Base-by-base conservation (phyloP, 1,140 invertebrate genomes). In the Elysia chlorotica region DNA sequence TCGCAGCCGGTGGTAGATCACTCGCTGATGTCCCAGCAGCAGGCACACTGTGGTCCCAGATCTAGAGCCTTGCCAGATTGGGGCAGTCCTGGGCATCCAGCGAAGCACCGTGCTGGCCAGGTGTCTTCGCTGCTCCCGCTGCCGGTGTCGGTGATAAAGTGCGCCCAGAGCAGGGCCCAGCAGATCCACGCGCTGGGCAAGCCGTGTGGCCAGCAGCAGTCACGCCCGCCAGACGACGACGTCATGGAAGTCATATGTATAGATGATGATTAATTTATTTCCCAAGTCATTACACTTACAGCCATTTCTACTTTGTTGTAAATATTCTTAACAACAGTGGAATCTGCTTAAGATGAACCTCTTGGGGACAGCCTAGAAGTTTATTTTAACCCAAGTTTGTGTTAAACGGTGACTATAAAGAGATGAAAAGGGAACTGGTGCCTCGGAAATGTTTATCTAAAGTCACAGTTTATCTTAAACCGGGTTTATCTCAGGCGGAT, bases 181-280 rank as follows among this genome's bases (percentile, higher is more conserved):
- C 4, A 28, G 14, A 35, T 17, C 17, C 25, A 59, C 56, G 6
- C 56, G 5, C 19, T 6, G 10, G 19, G 5, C 23, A 10, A 6
- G 23, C 2, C 28, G 6, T 30, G 23, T 56, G 37, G 10, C 2
- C 48, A 31, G 31, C 23, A 48, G 3, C 25, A 14, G 19, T n/a
- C 5, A 6, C 38, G 25, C 30, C 25, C 0, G 25, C 53, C 23
- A 14, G 67, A 70, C 17, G 67, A 70, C 48, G 67, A 70, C 21
- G 38, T 70, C 4, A 57, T 57, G 54, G 67, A 70, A 37, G 38
- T 70, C 21, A 70, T 70, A 2, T 70, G 67, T 38, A 59, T 70
- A 23, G 67, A 70, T 70, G 67, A 70, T 70, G 65, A 67, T 21
- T 67, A 23, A 67, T 1, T 25, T 65, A n/a, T n/a, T n/a, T n/a